These are phyloP conservation scores for Myotis lucifugus DNA, from an alignment of 2,113 vertebrate species.

Conservation along the genomic window DNA sequence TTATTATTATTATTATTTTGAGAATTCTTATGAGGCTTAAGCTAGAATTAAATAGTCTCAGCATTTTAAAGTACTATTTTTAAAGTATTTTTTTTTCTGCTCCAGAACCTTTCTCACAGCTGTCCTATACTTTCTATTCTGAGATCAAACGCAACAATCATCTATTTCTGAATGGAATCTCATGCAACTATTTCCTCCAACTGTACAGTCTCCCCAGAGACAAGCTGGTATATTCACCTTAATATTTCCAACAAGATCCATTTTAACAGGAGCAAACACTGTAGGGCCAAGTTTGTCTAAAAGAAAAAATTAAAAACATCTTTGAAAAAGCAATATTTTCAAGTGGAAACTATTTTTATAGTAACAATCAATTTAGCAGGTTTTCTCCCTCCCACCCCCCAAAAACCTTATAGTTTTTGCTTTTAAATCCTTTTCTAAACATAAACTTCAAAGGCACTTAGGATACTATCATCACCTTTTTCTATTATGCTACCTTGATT, in stretches of 20 bases:
- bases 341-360: conserved; percentile 7
- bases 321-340: conserved; percentile 22
- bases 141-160: background rate
- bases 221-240: conserved; percentile 87
- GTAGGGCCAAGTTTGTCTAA: conserved; percentile 97
- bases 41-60: background rate
- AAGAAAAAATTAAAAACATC: conserved; percentile 28
- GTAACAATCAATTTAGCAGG: conserved; percentile 13
- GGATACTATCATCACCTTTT: background rate
- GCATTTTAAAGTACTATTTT: conserved; percentile 8
- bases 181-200: background rate
- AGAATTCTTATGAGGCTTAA: conserved; percentile 32
- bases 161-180: background rate
- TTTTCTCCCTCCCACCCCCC: background rate
- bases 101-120: background rate
- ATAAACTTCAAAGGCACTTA: background rate
- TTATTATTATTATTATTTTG: background rate
- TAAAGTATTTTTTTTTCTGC: background rate
- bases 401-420: background rate
- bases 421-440: conserved; percentile 33
- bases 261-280: conserved; percentile 99
- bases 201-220: background rate
- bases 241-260: conserved; percentile 99
- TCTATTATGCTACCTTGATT: background rate
- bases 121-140: background rate